Evolutionary conservation across 1,140 invertebrate genomes (phyloP), one percentile per base, ranked within the genome.

Genomic region (Aphis craccivora): DNA sequence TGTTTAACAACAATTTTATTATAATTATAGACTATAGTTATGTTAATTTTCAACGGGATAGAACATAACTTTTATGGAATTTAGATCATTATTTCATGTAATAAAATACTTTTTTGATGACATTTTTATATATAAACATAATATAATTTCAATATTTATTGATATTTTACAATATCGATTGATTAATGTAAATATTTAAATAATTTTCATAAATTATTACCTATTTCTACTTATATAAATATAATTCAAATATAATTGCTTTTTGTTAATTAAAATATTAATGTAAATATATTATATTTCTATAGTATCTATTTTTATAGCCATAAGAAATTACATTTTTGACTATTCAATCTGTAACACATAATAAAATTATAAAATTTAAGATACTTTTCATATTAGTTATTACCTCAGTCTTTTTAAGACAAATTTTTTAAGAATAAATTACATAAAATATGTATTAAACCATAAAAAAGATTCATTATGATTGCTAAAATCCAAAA

Each of bases 341-440:
- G 18, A 76, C 1, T 14, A 76, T 76, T 76, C 30, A 76, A 18
- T 76, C 14, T 84, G 4, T 37, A 14, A 1, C 25, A 67, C n/a
- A 43, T n/a, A 7, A n/a, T n/a, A n/a, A n/a, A n/a, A n/a, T n/a
- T 20, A 37, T 18, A 7, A 43, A n/a, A 67, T 67, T 67, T 67
- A n/a, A 90, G 25, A 90, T n/a, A 37, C 25, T 1, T 18, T 37
- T 90, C 40, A 14, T 30, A 67, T n/a, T 20, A 30, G 0, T 51
- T 89, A n/a, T 51, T 88, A 53, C 86, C 86, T 88, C 35, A 45
- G 55, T 67, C 67, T 67, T 67, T 18, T 90, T 89, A 43, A 60
- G 30, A 43, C 23, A n/a, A 90, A 67, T 90, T 90, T 67, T 43
- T 25, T 43, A n/a, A 60, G 37, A 84, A 94, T 91, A 93, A 55